phyloP scores from a whole-genome alignment of 2,113 vertebrate genomes.

The Osmerus mordax region DNA sequence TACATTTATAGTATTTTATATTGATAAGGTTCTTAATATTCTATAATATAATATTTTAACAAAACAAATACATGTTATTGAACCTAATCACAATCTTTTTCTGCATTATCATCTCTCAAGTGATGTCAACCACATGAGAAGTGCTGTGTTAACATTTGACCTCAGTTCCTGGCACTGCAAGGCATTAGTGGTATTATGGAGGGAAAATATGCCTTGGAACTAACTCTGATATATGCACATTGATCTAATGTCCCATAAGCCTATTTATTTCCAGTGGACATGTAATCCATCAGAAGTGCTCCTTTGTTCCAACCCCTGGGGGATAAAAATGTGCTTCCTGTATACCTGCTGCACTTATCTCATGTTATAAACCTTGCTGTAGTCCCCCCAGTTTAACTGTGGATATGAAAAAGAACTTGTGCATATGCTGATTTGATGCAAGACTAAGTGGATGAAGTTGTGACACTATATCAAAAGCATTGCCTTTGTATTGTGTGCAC shows the following conservation, averaged over 20 bases:
- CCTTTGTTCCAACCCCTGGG: conserved; percentile 25
- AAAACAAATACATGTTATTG: not conserved
- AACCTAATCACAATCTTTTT: not conserved
- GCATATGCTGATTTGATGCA: too few relatives aligned
- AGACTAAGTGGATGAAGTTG: too few relatives aligned
- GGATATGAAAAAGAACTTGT: too few relatives aligned
- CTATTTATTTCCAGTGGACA: conserved; percentile 27
- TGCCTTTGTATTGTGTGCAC: too few relatives aligned
- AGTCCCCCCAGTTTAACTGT: too few relatives aligned
- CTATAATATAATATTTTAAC: not conserved
- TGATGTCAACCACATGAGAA: conserved; percentile 4
- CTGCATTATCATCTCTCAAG: not conserved
- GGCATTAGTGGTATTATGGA: conserved; percentile 36
- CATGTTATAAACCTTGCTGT: conserved; percentile 24
- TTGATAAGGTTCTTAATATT: not conserved
- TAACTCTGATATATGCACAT: conserved; percentile 43
- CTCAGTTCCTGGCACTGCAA: conserved; percentile 41
- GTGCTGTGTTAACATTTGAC: conserved; percentile 35
- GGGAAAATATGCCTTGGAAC: conserved; percentile 27
- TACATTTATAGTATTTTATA: too few relatives aligned
- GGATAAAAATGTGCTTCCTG: conserved; percentile 41
- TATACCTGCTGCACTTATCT: conserved; percentile 28
- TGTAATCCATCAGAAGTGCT: conserved; percentile 47
- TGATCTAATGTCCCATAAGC: conserved; percentile 56
- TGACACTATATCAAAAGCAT: too few relatives aligned